Evolutionary conservation across 2,888 invertebrate genomes (phyloP), one percentile per base, ranked within the genome.

Genomic region (Cephus sareptanus): DNA sequence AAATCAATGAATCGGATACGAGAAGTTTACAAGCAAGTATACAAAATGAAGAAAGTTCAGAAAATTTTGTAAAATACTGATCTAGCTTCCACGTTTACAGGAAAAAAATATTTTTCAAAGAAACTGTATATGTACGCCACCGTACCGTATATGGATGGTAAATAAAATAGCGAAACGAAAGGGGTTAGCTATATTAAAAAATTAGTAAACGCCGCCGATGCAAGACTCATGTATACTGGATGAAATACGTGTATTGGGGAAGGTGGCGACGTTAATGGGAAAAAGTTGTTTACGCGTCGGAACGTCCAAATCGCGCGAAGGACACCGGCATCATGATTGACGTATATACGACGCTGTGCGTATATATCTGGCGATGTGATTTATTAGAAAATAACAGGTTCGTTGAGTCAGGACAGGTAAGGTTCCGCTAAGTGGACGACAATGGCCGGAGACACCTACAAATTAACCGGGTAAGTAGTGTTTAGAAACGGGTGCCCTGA

Each of bases 321-420:
- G 80, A 81, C 81, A 79, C 79, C 76, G 78, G 85, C 83, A 84
- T 83, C 84, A 83, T 81, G 82, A 83, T 86, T 84, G 86, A 83
- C 82, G 80, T 81, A 83, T 84, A 83, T 80, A 82, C 82, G 79
- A 83, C 81, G 78, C 69, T 82, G 79, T 78, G 82, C 82, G 81
- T 83, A 34, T 83, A 83, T 82, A 84, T 85, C 84, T 84, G 81
- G 79, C 79, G 71, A 75, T 81, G 84, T 88, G 89, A 88, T 89
- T 89, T 87, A 89, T 88, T 83, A 83, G 83, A 82, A 87, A 89
- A 85, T 89, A 88, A 89, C 86, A 85, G 87, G 87, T 83, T 82
- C 79, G 83, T 86, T 82, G 81, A 81, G 78, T 79, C 78, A 75
- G 83, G 77, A 76, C 83, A 87, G 82, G 82, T 81, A 85, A 85